phyloP scores from a whole-genome alignment of 2,113 vertebrate genomes.

The Misgurnus mizolepis region DNA sequence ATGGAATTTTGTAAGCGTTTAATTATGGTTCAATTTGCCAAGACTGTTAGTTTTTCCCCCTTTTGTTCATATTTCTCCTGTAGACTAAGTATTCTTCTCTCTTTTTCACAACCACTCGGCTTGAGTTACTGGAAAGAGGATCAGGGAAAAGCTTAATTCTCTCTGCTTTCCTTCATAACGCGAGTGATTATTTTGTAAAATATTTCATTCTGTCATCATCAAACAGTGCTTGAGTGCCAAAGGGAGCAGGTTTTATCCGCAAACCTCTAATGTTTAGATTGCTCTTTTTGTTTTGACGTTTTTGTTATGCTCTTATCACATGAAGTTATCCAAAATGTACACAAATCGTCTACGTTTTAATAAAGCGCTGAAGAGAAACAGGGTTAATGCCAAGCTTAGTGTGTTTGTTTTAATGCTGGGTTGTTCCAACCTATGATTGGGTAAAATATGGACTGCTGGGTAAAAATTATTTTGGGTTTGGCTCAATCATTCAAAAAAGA shows the following conservation, averaged over 20 bases:
- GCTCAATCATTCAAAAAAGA: no score
- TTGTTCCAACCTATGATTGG: no score
- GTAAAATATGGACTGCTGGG: no score
- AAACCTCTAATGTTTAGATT: not conserved
- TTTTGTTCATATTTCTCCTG: constrained; percentile 62
- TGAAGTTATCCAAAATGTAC: not conserved
- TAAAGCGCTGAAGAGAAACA: not conserved
- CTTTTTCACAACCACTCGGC: constrained; percentile 49
- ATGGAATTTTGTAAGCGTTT: constrained; percentile 92
- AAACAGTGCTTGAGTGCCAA: constrained; percentile 1
- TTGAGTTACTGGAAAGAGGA: constrained; percentile 54
- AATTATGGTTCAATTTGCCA: constrained; percentile 89
- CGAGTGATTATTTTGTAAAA: constrained; percentile 54
- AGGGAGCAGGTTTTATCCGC: constrained; percentile 7
- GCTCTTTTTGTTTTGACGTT: not conserved
- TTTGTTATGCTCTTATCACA: not conserved
- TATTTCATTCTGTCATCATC: constrained; percentile 41
- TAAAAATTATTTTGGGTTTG: no score
- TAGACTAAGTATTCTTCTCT: constrained; percentile 56
- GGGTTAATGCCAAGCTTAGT: not conserved
- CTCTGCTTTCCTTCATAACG: constrained; percentile 45
- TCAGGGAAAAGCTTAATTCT: constrained; percentile 52
- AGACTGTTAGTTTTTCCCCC: constrained; percentile 78
- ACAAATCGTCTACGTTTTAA: not conserved
- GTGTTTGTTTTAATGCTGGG: not conserved